Evolutionary conservation across 2,888 invertebrate species (phyloP), one percentile per base, ranked within the genome.

Genomic region (Acrocyrtus sp.): DNA sequence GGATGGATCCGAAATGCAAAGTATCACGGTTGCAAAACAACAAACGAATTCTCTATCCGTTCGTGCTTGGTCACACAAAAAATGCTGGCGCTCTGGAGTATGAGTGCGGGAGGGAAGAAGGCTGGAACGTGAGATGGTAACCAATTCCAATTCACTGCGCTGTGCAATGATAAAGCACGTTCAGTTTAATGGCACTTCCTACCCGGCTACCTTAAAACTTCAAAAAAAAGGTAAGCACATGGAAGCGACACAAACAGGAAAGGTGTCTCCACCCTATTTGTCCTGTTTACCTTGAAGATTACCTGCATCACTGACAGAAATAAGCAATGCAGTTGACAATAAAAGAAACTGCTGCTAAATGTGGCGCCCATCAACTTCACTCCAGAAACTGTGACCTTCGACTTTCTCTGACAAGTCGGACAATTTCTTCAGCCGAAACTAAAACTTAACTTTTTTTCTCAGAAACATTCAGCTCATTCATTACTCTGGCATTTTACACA

Each of bases 101-200:
- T 10, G 47, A 8, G 6, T 17, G 17, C 47, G 6, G 19, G 17
- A 47, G 19, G 21, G 50, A 50, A 24, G 24, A 45, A 58, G 41
- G 26, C 21, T 8, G 48, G n/a, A 12, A 68, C 68, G 68, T 68
- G 68, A 68, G 68, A n/a, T 67, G 68, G 43, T 29, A 57, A 68
- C 48, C 60, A 48, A 68, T 48, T 68, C 22, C 29, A 24, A 41
- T 58, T 67, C 50, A 68, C 51, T 43, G 34, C 45, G 24, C 47
- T 15, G n/a, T n/a, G n/a, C n/a, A n/a, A 66, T 66, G 66, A 66
- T 66, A 66, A 66, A 66, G 57, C 66, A 67, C 68, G 58, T 68
- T 29, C 68, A 24, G 53, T 60, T 58, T 58, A 58, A 58, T 58
- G 48, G 60, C 34, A 26, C 41, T 6, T 19, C 12, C 45, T 34